Evolutionary conservation across 2,113 vertebrate species (phyloP).

Genomic region (Pelmatolapia mariae): DNA sequence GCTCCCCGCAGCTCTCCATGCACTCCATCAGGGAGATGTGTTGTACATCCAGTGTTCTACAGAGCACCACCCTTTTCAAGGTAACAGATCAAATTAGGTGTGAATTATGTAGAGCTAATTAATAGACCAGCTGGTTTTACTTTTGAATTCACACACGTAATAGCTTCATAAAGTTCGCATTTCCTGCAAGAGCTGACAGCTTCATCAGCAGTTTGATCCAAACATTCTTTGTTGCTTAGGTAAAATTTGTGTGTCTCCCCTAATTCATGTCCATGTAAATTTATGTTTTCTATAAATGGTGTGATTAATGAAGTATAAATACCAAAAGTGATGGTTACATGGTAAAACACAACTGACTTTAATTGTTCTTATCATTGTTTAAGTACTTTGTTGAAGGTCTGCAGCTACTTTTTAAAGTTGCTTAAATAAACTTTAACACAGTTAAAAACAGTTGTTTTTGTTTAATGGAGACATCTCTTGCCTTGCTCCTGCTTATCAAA

Average conservation of each 20-base stretch:
- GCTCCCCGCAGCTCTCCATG: slow-evolving; percentile 93
- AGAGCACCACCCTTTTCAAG: slow-evolving; percentile 90
- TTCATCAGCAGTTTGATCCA: background rate
- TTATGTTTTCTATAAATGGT: background rate
- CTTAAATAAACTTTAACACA: background rate
- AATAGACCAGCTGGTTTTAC: background rate
- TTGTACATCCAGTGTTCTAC: slow-evolving; percentile 89
- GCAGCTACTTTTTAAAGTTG: background rate
- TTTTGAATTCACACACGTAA: background rate
- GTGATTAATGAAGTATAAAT: background rate
- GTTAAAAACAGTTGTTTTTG: background rate
- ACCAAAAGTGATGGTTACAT: background rate
- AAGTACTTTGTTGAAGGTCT: background rate
- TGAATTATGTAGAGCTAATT: background rate
- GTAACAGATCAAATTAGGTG: slow-evolving; percentile 54
- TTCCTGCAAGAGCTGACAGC: background rate
- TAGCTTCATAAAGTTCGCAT: background rate
- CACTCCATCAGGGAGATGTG: slow-evolving; percentile 98
- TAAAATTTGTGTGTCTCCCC: background rate
- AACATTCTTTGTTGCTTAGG: background rate
- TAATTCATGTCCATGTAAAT: background rate
- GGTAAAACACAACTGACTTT: background rate
- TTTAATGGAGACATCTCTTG: background rate
- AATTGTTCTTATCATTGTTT: background rate
- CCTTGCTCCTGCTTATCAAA: background rate